Percentiles rank a stretch among this genome's conserved stretches.
These are phyloP conservation scores for Petroica traversi DNA, from an alignment of 2,113 vertebrate species.

Conservation along the genomic window DNA sequence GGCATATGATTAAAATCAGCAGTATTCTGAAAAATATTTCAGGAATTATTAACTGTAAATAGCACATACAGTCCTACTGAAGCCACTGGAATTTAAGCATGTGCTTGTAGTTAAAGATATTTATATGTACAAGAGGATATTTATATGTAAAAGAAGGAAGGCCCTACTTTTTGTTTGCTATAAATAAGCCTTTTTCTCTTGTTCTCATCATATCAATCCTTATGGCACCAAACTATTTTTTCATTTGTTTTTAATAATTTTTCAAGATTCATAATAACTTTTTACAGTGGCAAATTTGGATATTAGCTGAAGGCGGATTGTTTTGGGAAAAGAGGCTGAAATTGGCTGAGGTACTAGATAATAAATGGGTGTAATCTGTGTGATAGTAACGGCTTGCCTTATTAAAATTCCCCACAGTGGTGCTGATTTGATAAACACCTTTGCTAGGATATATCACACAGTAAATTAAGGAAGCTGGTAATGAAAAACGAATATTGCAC, in stretches of 20 bases:
- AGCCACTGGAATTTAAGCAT: not conserved
- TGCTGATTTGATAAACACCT: not conserved
- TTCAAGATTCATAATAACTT: not conserved
- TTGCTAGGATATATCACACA: not conserved
- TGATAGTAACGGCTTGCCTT: not conserved
- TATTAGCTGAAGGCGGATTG: slow-evolving; percentile 59
- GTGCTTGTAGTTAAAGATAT: not conserved
- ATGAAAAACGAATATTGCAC: slow-evolving; percentile 64
- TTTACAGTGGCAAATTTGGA: slow-evolving; percentile 35
- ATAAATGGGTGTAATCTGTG: slow-evolving; percentile 39
- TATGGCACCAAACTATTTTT: not conserved
- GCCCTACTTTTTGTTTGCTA: not conserved
- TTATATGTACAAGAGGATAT: not conserved
- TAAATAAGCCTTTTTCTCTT: not conserved
- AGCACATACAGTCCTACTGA: not conserved
- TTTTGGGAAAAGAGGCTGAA: slow-evolving; percentile 31
- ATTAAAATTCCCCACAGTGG: not conserved
- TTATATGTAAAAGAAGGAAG: too few species aligned
- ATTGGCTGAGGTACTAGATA: slow-evolving; percentile 30
- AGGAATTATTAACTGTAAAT: not conserved
- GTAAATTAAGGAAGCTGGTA: slow-evolving; percentile 57
- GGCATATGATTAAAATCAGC: not conserved
- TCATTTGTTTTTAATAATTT: not conserved
- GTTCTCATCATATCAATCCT: not conserved
- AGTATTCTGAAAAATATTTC: not conserved